Evolutionary conservation across 1,140 invertebrate species (phyloP).

Genomic region (Drosophila nikananu): DNA sequence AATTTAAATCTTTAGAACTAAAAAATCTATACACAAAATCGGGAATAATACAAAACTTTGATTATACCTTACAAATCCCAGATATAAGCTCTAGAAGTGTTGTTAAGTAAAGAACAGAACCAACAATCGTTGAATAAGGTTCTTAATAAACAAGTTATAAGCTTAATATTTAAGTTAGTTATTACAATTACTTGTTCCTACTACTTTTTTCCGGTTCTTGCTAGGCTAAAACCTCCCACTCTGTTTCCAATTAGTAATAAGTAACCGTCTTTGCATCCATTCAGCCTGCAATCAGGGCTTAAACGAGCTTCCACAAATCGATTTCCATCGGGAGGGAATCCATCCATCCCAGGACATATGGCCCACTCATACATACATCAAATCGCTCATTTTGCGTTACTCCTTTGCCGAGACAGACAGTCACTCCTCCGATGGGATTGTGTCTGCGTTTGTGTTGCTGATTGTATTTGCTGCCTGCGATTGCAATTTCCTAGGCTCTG

Average conservation of each 20-base stretch:
- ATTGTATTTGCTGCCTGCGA: constrained; percentile 71
- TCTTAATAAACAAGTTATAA: too few species aligned
- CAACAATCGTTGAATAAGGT: too few species aligned
- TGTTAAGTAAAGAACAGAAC: too few species aligned
- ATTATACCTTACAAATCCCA: too few species aligned
- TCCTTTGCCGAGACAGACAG: constrained; percentile 17
- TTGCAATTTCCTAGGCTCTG: constrained; percentile 67
- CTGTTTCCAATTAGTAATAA: constrained; percentile 26
- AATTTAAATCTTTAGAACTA: too few species aligned
- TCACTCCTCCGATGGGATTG: constrained; percentile 21
- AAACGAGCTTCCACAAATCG: constrained; percentile 36
- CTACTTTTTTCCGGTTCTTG: too few species aligned
- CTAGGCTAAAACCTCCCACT: too few species aligned
- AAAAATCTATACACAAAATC: too few species aligned
- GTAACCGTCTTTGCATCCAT: constrained; percentile 18
- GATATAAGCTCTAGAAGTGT: too few species aligned
- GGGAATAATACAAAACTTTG: too few species aligned
- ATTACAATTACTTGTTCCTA: too few species aligned
- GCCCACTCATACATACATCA: constrained; percentile 35
- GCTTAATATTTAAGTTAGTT: too few species aligned
- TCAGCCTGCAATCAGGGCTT: constrained; percentile 21
- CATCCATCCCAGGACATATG: constrained; percentile 5
- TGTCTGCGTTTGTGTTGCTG: constrained; percentile 51
- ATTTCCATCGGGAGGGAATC: constrained; percentile 29
- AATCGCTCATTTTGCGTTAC: constrained; percentile 38